Conservation (phyloP, 2,113 vertebrate species). For the Odocoileus hemionus region DNA sequence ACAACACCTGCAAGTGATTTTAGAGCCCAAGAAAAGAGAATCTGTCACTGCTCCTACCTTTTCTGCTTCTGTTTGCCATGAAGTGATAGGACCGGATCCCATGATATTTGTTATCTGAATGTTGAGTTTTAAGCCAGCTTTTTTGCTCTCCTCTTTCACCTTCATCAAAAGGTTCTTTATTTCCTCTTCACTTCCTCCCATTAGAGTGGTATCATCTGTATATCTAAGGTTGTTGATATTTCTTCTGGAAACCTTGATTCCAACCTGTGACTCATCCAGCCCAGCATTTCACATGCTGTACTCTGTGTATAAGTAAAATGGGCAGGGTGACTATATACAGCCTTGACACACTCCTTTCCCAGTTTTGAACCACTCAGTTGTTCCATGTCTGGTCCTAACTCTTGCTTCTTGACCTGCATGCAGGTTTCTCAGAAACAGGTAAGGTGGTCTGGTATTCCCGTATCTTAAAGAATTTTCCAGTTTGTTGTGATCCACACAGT, state of each 20-base stretch:
- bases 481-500: background rate
- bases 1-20: background rate
- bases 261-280: background rate
- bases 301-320: background rate
- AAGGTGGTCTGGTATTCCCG: background rate
- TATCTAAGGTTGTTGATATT: background rate
- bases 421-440: background rate
- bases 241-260: background rate
- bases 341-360: background rate
- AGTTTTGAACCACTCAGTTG: background rate
- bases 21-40: background rate
- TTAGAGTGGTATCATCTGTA: background rate
- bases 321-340: background rate
- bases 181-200: background rate
- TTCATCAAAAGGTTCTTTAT: background rate
- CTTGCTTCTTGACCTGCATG: background rate
- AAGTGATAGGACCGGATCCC: background rate
- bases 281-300: background rate
- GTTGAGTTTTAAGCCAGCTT: background rate
- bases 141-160: background rate
- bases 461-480: background rate
- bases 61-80: background rate
- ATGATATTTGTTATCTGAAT: background rate
- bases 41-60: background rate
- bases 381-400: background rate